Evolutionary conservation across 2,888 invertebrate genomes (phyloP).

Genomic region (Parthenolecanium corni): DNA sequence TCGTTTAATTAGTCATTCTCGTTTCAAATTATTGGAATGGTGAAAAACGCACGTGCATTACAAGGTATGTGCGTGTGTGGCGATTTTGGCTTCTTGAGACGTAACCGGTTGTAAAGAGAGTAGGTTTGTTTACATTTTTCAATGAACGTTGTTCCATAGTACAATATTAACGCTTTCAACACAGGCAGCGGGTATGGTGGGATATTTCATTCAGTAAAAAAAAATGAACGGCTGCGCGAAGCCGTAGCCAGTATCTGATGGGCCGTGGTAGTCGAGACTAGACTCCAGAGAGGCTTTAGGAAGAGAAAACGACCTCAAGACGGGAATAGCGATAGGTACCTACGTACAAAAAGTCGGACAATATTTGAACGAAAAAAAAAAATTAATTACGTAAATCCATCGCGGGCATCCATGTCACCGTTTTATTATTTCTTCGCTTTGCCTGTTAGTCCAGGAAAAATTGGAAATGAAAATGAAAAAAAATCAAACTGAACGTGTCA

Average conservation of each 20-base stretch:
- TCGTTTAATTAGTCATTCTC: slow-evolving; percentile 25
- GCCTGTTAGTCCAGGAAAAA: no score
- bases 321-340: no score
- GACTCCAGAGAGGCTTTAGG: no score
- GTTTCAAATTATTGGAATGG: slow-evolving; percentile 22
- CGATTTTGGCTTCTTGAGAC: slow-evolving; percentile 21
- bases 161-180: slow-evolving; percentile 16
- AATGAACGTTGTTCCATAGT: slow-evolving; percentile 22
- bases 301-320: no score
- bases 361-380: no score
- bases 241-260: background rate
- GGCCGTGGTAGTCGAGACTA: no score
- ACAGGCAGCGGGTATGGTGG: slow-evolving; percentile 15
- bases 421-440: no score
- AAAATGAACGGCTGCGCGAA: background rate
- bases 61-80: slow-evolving; percentile 26
- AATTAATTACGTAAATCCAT: no score
- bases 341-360: no score
- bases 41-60: slow-evolving; percentile 26
- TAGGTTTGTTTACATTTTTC: slow-evolving; percentile 27
- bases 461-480: no score
- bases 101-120: slow-evolving; percentile 27
- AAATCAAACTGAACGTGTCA: no score
- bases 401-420: no score
- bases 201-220: slow-evolving; percentile 23